Conservation (phyloP, 2,797 vertebrate genomes). For the Parotocinclus haroldoi region DNA sequence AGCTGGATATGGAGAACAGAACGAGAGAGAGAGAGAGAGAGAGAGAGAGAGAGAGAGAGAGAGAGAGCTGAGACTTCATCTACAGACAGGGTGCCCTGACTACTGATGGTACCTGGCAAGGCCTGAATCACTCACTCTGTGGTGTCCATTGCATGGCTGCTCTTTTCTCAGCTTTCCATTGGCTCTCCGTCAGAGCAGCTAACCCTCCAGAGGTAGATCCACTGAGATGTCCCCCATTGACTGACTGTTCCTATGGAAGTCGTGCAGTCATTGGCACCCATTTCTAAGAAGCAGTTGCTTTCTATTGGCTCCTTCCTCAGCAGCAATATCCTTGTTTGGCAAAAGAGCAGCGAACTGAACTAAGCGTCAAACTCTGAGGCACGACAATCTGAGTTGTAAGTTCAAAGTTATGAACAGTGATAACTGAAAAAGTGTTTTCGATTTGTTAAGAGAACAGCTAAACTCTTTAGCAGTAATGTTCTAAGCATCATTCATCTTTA, state of each 20-base stretch:
- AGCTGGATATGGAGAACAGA: slow-evolving; percentile 70
- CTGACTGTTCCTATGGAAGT: slow-evolving; percentile 39
- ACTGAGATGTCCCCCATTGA: neutral
- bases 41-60: slow-evolving; percentile 51
- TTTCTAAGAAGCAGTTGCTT: slow-evolving; percentile 41
- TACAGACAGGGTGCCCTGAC: slow-evolving; percentile 61
- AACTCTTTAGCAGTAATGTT: too few species aligned
- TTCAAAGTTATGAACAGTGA: slow-evolving; percentile 4
- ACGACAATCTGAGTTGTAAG: slow-evolving; percentile 30
- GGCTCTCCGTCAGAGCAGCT: slow-evolving; percentile 26
- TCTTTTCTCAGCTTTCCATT: slow-evolving; percentile 16
- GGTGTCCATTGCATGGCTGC: slow-evolving; percentile 5
- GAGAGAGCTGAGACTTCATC: slow-evolving; percentile 59
- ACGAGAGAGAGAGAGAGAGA: slow-evolving; percentile 50
- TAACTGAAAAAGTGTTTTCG: neutral
- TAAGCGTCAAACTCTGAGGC: slow-evolving; percentile 32
- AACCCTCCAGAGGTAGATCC: slow-evolving; percentile 22
- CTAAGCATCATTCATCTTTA: neutral
- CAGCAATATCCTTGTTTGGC: slow-evolving; percentile 41
- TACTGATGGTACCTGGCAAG: slow-evolving; percentile 39
- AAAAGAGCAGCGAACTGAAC: slow-evolving; percentile 31
- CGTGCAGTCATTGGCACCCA: slow-evolving; percentile 43
- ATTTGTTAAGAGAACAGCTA: neutral
- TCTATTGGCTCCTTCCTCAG: slow-evolving; percentile 49
- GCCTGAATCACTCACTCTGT: slow-evolving; percentile 21